phyloP scores from a whole-genome alignment of 1,140 invertebrate species.

The Zaprionus vittiger region DNA sequence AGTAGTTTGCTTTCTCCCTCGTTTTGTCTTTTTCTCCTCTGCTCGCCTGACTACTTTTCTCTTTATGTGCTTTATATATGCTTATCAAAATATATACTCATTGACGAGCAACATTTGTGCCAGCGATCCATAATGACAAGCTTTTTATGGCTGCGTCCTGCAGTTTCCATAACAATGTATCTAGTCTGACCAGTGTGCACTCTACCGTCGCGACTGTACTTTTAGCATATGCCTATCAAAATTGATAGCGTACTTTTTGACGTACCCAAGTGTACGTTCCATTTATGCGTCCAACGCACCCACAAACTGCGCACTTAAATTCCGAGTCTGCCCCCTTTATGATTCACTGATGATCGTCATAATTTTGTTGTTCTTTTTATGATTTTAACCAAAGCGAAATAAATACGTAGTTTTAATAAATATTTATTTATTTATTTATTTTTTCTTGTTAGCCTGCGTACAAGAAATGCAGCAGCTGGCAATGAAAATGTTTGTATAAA shows the following conservation, averaged over 20 bases:
- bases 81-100: conserved; percentile 71
- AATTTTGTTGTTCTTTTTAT: conserved; percentile 43
- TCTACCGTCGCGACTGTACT: conserved; percentile 6
- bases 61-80: conserved; percentile 27
- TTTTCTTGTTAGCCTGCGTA: background rate
- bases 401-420: conserved; percentile 1
- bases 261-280: background rate
- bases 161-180: conserved; percentile 37
- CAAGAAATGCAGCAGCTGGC: background rate
- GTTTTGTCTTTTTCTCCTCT: background rate
- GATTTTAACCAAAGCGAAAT: conserved; percentile 32
- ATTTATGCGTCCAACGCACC: conserved; percentile 55
- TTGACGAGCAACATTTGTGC: conserved; percentile 56
- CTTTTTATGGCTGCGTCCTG: conserved; percentile 39
- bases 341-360: conserved; percentile 18
- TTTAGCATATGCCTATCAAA: conserved; percentile 70
- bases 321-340: background rate
- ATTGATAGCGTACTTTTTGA: conserved; percentile 54
- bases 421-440: background rate
- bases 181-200: conserved; percentile 13
- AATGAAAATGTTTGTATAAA: background rate
- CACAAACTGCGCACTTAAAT: conserved; percentile 51
- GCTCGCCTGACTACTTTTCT: background rate
- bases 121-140: conserved; percentile 40
- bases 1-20: background rate